Evolutionary conservation across 2,797 vertebrate genomes (phyloP).

Genomic region (Tapirus indicus): DNA sequence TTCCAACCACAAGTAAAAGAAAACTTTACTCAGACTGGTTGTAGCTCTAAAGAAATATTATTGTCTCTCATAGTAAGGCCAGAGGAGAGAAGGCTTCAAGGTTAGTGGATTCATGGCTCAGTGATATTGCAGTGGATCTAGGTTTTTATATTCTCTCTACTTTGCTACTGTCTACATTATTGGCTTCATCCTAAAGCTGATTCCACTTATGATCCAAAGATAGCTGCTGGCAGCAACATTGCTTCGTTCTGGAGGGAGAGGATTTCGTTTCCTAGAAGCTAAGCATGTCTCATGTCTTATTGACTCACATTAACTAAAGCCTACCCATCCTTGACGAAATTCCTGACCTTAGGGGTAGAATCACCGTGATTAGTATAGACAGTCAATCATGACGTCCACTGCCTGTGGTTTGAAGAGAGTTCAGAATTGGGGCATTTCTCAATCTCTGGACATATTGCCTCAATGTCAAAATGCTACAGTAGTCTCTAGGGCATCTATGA

Average conservation of each 20-base stretch:
- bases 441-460: neutral
- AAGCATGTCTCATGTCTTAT: neutral
- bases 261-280: neutral
- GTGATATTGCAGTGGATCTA: neutral
- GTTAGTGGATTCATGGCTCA: neutral
- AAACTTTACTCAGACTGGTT: neutral
- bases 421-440: neutral
- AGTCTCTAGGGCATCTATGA: neutral
- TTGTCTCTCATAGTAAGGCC: neutral
- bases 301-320: neutral
- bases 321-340: neutral
- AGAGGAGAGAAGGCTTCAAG: neutral
- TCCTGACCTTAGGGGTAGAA: neutral
- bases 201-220: neutral
- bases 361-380: neutral
- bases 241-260: neutral
- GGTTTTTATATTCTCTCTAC: neutral
- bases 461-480: neutral
- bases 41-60: neutral
- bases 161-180: neutral
- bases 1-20: conserved; percentile 5
- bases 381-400: neutral
- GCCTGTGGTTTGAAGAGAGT: neutral
- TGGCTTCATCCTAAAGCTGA: neutral
- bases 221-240: neutral